Evolutionary conservation across 1,140 invertebrate genomes (phyloP), one percentile per base, ranked within the genome.

Genomic region (Hylyphantes graminicola): DNA sequence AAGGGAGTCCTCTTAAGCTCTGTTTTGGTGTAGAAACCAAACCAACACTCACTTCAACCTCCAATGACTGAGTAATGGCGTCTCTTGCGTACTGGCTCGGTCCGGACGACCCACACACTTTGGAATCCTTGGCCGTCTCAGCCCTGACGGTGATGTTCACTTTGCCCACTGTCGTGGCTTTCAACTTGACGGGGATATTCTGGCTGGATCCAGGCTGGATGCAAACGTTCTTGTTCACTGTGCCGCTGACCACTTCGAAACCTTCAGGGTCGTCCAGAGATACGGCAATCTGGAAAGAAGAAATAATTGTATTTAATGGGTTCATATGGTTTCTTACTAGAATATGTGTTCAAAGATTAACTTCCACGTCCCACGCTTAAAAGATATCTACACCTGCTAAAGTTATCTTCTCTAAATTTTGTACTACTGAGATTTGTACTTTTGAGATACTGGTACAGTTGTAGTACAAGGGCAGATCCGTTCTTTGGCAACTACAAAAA

Each of bases 131-230:
- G 6, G 67, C n/a, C 0, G 65, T 73, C 59, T 90, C 89, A n/a
- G 91, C 93, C 3, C 89, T 88, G n/a, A 93, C 92, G 8, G 91
- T 92, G 0, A 94, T 89, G 78, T 93, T 93, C 0, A 93, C 89
- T 17, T 91, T 88, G 10, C 93, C 93, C 0, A 93, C 87, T 2
- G 89, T 86, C 12, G 87, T 89, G 1, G 92, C 91, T 74, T 89
- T 90, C 5, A 93, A 87, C 15, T 89, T 88, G 87, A 91, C 93
- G 73, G 4, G 90, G 87, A 51, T 89, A 91, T 85, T 90, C 15
- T 51, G 59, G 50, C n/a, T 68, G 64, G 55, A 53, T 19, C 61
- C 81, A 64, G 72, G 55, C 19, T 78, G 53, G 57, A 86, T 19
- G 51, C 65, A 64, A 7, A 78, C 21, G 15, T 80, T 76, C 1